Evolutionary conservation across 2,888 invertebrate species (phyloP).

Genomic region (Octonoba sinensis): DNA sequence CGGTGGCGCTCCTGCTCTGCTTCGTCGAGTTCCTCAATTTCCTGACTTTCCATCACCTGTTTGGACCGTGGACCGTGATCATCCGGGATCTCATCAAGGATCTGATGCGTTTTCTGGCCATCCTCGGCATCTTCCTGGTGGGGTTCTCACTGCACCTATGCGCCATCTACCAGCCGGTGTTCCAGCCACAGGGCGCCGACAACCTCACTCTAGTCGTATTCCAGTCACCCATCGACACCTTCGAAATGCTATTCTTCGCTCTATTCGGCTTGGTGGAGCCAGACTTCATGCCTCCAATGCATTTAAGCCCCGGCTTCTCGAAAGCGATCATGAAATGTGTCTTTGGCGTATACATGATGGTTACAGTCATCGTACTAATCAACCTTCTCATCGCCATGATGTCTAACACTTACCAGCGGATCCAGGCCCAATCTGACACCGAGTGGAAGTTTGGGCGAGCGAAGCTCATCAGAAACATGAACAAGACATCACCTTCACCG

Average conservation of each 20-base stretch:
- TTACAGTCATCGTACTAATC: conserved; percentile 97
- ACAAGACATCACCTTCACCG: conserved; percentile 95
- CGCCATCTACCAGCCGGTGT: conserved; percentile 89
- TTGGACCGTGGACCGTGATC: conserved; percentile 99
- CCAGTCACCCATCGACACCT: conserved; percentile 90
- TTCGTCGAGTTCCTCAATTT: conserved; percentile 98
- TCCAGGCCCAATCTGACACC: conserved; percentile 99
- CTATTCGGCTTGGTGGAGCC: conserved; percentile 92
- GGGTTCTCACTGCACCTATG: conserved; percentile 94
- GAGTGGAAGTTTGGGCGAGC: conserved; percentile 99
- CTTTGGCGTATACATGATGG: conserved; percentile 97
- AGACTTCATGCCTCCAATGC: conserved; percentile 74
- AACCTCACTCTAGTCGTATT: conserved; percentile 66
- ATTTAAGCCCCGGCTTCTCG: conserved; percentile 73
- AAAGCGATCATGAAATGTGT: conserved; percentile 76
- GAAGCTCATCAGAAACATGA: conserved; percentile 98
- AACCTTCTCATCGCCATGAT: conserved; percentile 99
- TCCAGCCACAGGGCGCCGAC: conserved; percentile 67
- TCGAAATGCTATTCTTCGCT: conserved; percentile 98
- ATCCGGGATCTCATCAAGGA: conserved; percentile 79
- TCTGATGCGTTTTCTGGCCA: conserved; percentile 83
- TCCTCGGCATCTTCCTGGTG: conserved; percentile 96
- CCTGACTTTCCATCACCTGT: conserved; percentile 97
- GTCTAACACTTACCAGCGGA: conserved; percentile 99
- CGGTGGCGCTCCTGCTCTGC: conserved; percentile 91